phyloP scores from a whole-genome alignment of 2,113 vertebrate genomes.

The Vidua macroura region DNA sequence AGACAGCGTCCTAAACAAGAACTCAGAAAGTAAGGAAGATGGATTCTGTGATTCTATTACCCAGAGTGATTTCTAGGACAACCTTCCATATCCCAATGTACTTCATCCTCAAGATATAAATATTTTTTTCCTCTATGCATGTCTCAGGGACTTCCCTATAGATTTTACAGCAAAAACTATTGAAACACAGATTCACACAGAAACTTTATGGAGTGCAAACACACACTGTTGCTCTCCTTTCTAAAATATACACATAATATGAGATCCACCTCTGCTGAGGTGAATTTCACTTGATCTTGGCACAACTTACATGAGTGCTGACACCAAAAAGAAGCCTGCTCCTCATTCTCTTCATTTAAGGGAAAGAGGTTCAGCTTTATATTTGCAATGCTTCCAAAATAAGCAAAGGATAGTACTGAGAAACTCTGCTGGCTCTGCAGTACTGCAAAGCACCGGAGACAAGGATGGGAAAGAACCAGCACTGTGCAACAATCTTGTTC shows the following conservation, averaged over 20 bases:
- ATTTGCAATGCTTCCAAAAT: not conserved
- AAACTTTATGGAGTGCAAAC: not conserved
- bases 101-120: not conserved
- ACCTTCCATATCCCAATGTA: not conserved
- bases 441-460: not conserved
- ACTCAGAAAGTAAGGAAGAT: not conserved
- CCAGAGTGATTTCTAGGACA: not conserved
- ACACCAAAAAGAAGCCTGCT: not conserved
- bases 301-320: not conserved
- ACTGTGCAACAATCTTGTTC: not conserved
- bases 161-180: not conserved
- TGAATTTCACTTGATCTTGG: not conserved
- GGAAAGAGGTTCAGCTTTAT: not conserved
- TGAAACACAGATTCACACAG: not conserved
- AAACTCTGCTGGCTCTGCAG: not conserved
- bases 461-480: not conserved
- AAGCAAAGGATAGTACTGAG: not conserved
- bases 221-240: not conserved
- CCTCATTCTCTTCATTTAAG: not conserved
- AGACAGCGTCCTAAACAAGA: not conserved
- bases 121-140: not conserved
- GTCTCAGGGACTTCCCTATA: not conserved
- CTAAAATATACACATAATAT: not conserved
- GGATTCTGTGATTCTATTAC: not conserved
- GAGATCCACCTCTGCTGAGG: not conserved